phyloP scores from a whole-genome alignment of 2,113 vertebrate genomes.

The Ammospiza nelsoni region DNA sequence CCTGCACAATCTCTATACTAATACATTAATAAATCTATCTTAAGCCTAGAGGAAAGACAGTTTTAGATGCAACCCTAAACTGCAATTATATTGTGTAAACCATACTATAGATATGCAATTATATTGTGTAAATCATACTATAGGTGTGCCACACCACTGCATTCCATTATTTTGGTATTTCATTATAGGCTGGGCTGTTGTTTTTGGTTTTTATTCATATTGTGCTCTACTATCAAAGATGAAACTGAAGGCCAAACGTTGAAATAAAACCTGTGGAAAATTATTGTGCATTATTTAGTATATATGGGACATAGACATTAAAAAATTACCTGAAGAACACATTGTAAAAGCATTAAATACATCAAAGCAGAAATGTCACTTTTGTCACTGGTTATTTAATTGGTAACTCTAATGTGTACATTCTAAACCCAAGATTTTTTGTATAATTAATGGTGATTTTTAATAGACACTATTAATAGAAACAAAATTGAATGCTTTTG shows the following conservation, averaged over 20 bases:
- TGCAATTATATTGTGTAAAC: neutral
- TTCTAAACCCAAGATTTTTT: neutral
- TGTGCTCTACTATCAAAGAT: neutral
- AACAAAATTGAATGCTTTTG: neutral
- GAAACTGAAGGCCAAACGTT: neutral
- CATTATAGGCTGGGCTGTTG: neutral
- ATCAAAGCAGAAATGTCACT: neutral
- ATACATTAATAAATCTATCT: neutral
- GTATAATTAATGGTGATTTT: neutral
- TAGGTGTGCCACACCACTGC: neutral
- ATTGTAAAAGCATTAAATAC: neutral
- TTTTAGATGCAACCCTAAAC: neutral
- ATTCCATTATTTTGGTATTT: neutral
- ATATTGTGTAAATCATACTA: neutral
- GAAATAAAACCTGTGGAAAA: constrained; percentile 4
- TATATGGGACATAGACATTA: neutral
- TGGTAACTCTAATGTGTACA: neutral
- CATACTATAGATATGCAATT: neutral
- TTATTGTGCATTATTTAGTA: neutral
- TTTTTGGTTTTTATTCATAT: neutral
- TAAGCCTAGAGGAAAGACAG: neutral
- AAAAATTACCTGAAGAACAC: neutral
- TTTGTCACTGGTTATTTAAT: neutral
- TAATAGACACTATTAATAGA: neutral
- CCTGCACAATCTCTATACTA: neutral